Evolutionary conservation across 2,888 invertebrate genomes (phyloP).

Genomic region (Agrotis clavis): DNA sequence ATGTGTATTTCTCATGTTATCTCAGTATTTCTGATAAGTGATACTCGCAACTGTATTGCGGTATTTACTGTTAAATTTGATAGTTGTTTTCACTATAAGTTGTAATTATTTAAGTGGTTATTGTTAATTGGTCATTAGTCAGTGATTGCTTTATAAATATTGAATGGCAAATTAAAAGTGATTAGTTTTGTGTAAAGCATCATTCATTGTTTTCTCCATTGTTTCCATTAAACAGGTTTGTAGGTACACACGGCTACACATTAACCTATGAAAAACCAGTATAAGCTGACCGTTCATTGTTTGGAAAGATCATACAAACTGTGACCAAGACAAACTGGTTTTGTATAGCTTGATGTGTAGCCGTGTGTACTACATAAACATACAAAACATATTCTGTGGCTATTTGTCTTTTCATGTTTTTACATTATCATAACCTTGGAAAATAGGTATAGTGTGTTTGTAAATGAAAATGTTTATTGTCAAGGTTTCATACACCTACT

Average conservation of each 20-base stretch:
- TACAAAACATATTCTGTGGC: slow-evolving; percentile 12
- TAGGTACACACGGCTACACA: neutral
- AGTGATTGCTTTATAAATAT: slow-evolving; percentile 38
- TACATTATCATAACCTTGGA: slow-evolving; percentile 1
- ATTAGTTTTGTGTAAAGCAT: slow-evolving; percentile 19
- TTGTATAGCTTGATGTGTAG: no score
- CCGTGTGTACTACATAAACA: neutral
- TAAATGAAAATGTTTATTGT: slow-evolving; percentile 13
- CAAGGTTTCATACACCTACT: neutral
- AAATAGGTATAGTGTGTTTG: slow-evolving; percentile 18
- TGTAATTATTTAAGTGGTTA: slow-evolving; percentile 38
- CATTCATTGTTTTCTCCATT: slow-evolving; percentile 26
- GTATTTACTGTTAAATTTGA: slow-evolving; percentile 23
- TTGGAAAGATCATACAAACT: no score
- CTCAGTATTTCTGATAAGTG: slow-evolving; percentile 41
- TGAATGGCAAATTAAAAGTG: slow-evolving; percentile 33
- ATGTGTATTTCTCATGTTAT: slow-evolving; percentile 40
- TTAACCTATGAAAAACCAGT: no score
- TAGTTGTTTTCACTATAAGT: slow-evolving; percentile 6
- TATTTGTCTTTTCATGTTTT: slow-evolving; percentile 19
- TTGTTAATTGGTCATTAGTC: slow-evolving; percentile 24
- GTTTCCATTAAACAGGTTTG: slow-evolving; percentile 16
- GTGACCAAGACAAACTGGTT: no score
- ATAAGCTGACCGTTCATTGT: no score
- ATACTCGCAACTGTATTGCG: slow-evolving; percentile 20